Evolutionary conservation across 2,888 invertebrate species (phyloP).

Genomic region (Chloroclystis v-ata): DNA sequence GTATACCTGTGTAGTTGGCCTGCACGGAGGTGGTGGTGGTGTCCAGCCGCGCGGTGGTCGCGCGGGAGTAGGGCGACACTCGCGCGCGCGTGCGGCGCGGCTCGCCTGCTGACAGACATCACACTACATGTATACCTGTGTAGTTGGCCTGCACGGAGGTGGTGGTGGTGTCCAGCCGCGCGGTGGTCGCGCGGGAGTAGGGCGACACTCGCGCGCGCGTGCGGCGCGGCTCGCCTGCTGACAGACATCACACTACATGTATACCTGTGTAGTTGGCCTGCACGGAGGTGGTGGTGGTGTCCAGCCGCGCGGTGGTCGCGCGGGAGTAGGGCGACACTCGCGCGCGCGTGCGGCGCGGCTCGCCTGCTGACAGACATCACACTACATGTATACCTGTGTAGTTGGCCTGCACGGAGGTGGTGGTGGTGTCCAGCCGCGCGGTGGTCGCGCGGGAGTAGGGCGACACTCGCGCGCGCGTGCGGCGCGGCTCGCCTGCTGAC

Average conservation of each 20-base stretch:
- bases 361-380: constrained; percentile 33
- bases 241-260: constrained; percentile 2
- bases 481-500: too few species aligned
- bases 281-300: constrained; percentile 54
- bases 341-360: constrained; percentile 52
- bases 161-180: background rate
- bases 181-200: constrained; percentile 17
- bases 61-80: constrained; percentile 6
- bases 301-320: constrained; percentile 29
- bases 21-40: constrained; percentile 51
- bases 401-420: too few species aligned
- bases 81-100: background rate
- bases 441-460: constrained; percentile 51
- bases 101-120: background rate
- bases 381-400: too few species aligned
- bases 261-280: constrained; percentile 70
- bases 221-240: too few species aligned
- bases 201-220: background rate
- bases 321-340: constrained; percentile 68
- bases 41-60: constrained; percentile 34
- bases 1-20: constrained; percentile 72
- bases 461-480: constrained; percentile 65
- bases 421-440: too few species aligned
- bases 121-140: constrained; percentile 28
- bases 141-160: background rate